Conservation (phyloP, 2,113 vertebrate genomes). For the Micronisus gabar region DNA sequence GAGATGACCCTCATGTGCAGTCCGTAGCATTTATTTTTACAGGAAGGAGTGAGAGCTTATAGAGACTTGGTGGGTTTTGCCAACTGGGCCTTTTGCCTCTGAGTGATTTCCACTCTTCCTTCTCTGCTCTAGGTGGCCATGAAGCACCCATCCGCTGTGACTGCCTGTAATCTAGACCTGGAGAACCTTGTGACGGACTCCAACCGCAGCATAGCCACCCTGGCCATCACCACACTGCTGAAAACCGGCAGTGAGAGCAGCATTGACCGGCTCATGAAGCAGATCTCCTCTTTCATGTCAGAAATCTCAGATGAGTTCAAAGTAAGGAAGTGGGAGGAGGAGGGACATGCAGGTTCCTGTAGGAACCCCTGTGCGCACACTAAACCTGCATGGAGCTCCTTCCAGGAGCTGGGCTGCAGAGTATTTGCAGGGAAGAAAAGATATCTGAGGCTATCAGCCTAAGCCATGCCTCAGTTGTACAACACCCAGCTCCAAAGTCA, state of each 20-base stretch:
- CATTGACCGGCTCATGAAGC: constrained; percentile 85
- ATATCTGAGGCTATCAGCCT: neutral
- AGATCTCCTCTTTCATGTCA: constrained; percentile 85
- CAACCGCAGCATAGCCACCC: constrained; percentile 81
- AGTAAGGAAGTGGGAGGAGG: constrained; percentile 30
- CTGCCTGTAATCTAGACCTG: constrained; percentile 82
- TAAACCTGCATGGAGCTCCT: neutral
- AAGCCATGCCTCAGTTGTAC: neutral
- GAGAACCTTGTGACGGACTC: constrained; percentile 83
- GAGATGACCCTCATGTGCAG: neutral
- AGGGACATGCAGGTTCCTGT: neutral
- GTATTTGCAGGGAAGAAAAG: neutral
- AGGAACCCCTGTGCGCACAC: neutral
- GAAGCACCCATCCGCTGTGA: constrained; percentile 83
- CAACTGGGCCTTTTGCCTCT: neutral
- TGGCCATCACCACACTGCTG: constrained; percentile 82
- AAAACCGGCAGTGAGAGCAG: constrained; percentile 84
- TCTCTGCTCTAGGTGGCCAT: constrained; percentile 74
- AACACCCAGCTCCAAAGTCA: neutral
- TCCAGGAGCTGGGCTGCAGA: neutral
- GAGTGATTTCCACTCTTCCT: neutral
- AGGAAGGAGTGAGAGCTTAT: neutral
- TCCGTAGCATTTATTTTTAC: neutral
- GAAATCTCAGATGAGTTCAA: constrained; percentile 86
- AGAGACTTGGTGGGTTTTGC: neutral